Percentiles rank a stretch among this genome's conserved stretches.
Conservation (phyloP, 2,113 vertebrate genomes). For the Vanacampus margaritifer region DNA sequence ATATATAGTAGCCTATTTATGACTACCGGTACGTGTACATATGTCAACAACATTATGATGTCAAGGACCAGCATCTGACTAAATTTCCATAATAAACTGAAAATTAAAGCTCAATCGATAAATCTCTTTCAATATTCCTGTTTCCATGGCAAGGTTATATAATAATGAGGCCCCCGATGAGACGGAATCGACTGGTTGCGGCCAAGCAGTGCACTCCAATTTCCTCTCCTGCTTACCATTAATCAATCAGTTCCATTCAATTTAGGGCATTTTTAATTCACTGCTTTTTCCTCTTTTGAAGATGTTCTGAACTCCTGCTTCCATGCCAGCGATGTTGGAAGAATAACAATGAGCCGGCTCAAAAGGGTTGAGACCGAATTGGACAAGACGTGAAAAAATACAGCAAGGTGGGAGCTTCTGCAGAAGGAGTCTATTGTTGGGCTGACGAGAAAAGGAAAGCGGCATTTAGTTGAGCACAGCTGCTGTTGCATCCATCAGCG, state of each 20-base stretch:
- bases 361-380: neutral
- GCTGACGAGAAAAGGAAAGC: constrained; percentile 8
- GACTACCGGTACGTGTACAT: no score
- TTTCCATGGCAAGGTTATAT: no score
- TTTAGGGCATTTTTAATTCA: neutral
- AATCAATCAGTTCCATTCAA: neutral
- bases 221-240: neutral
- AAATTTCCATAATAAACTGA: no score
- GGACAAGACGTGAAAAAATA: constrained; percentile 14
- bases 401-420: constrained; percentile 23
- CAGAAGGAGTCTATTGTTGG: constrained; percentile 23
- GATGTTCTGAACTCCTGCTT: neutral
- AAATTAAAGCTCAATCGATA: no score
- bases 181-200: no score
- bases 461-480: constrained; percentile 35
- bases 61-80: no score
- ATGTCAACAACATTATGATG: no score
- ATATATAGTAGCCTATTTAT: no score
- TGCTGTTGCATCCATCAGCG: constrained; percentile 50
- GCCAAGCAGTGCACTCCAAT: no score
- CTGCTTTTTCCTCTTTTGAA: neutral
- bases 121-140: no score
- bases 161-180: no score
- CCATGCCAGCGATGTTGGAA: neutral
- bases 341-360: neutral